Base-by-base conservation (phyloP, 1,140 invertebrate species). In the Aphelinus certus region DNA sequence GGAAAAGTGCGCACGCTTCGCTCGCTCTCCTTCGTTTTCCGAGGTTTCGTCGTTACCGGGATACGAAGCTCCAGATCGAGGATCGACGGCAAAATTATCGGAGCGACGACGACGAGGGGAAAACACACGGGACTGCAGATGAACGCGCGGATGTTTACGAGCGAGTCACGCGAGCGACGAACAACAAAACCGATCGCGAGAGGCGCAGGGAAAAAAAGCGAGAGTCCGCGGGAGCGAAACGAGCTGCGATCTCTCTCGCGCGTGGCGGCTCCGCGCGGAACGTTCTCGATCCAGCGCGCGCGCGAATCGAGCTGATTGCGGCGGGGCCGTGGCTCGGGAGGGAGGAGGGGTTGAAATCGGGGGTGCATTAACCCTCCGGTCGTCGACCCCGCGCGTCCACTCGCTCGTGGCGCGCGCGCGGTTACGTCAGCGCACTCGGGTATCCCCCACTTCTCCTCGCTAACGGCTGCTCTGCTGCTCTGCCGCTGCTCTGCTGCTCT, bases 341-440 rank as follows among this genome's bases (percentile, higher is more conserved):
- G 9, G 64, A 63, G 58, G 45, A 78, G 80, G 83, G 82, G 81
- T 81, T 81, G 79, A 81, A 83, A 83, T 77, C 3, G 51, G 76
- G 79, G 85, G 85, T 85, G 84, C 85, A 84, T 82, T 87, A 86
- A 85, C 84, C 85, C 85, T 83, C 80, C 83, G 85, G 84, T 85
- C 86, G 79, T 83, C 80, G 83, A 86, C 83, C 73, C 53, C 65
- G 10, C 26, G 26, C 26, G 26, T 26, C 26, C 26, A 26, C 26
- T 26, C 26, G 26, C 26, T 26, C 26, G 26, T 53, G 51, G 9
- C 26, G 26, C 26, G 26, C 26, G 26, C 26, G 26, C 79, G 83
- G 85, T 87, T 87, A 87, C 85, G 83, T 87, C 85, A 86, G 26
- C 53, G 45, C 71, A 26, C 49, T 60, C 51, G 60, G 2, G 46